Evolutionary conservation across 1,140 invertebrate genomes (phyloP).

Genomic region (Drosophila subpulchrella): DNA sequence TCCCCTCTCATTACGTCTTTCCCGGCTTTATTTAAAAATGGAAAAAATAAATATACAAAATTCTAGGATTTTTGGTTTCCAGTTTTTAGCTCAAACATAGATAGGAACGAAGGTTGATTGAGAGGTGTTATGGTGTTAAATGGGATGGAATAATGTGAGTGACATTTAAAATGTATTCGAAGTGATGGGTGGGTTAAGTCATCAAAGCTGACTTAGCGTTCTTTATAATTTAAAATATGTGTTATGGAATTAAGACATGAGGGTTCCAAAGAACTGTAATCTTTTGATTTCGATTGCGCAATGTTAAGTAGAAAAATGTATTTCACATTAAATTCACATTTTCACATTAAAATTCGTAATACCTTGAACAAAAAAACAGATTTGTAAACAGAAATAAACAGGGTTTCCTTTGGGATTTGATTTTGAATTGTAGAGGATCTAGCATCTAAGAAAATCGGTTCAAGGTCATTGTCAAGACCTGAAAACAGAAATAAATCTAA

Average conservation of each 20-base stretch:
- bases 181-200: conserved; percentile 10
- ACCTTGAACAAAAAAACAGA: conserved; percentile 15
- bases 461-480: conserved; percentile 71
- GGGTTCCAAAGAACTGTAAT: not conserved
- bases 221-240: too few relatives aligned
- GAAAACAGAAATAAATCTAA: conserved; percentile 8
- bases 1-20: not conserved
- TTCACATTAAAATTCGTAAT: not conserved
- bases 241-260: too few relatives aligned
- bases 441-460: conserved; percentile 6
- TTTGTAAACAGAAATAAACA: not conserved
- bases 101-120: conserved; percentile 37
- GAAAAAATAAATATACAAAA: conserved; percentile 1
- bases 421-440: not conserved
- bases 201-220: conserved; percentile 6
- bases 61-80: not conserved
- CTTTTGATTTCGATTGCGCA: not conserved
- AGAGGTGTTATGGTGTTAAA: conserved; percentile 40
- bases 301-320: not conserved
- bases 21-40: conserved; percentile 2
- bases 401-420: not conserved
- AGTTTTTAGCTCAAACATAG: conserved; percentile 10
- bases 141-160: conserved; percentile 13
- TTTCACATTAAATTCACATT: conserved; percentile 1
- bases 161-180: conserved; percentile 26